Percentiles rank a stretch among this genome's conserved stretches.
Conservation (phyloP, 2,113 vertebrate species). For the Sinocyclocheilus grahami region DNA sequence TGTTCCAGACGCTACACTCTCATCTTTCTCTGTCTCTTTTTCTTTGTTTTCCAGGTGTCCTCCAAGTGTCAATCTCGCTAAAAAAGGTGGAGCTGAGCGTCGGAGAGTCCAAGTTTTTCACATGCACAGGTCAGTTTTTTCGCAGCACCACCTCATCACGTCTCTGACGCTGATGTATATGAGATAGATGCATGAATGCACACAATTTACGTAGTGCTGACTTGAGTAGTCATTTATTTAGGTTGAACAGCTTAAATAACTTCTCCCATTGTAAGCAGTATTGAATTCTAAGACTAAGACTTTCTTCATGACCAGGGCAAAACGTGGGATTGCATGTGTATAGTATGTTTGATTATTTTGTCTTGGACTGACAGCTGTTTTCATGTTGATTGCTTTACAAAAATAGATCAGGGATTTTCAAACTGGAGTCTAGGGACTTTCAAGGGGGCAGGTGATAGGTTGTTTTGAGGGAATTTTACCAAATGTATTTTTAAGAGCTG, state of each 20-base stretch:
- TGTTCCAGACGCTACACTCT: too few relatives aligned
- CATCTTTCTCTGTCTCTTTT: constrained; percentile 53
- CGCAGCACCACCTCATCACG: not conserved
- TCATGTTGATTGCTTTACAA: constrained; percentile 3
- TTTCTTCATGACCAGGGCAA: not conserved
- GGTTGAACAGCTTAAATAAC: not conserved
- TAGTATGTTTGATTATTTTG: not conserved
- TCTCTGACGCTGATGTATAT: not conserved
- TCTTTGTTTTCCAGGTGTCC: constrained; percentile 79
- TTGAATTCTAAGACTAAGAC: not conserved
- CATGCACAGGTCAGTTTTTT: constrained; percentile 86
- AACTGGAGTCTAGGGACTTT: too few relatives aligned
- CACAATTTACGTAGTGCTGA: constrained; percentile 12
- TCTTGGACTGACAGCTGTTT: not conserved
- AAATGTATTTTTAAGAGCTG: not conserved
- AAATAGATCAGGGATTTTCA: not conserved
- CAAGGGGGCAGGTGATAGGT: not conserved
- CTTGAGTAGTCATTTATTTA: not conserved
- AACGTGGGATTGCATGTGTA: not conserved
- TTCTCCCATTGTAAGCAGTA: not conserved
- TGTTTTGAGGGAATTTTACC: constrained; percentile 4
- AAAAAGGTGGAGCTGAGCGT: constrained; percentile 98
- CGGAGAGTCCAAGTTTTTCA: constrained; percentile 99
- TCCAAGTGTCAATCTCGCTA: constrained; percentile 97
- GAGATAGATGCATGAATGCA: constrained; percentile 5